A percentile compares a stretch with the other conserved stretches of the same genome.
phyloP scores from a whole-genome alignment of 2,888 invertebrate species.

The Drosophila testacea region DNA sequence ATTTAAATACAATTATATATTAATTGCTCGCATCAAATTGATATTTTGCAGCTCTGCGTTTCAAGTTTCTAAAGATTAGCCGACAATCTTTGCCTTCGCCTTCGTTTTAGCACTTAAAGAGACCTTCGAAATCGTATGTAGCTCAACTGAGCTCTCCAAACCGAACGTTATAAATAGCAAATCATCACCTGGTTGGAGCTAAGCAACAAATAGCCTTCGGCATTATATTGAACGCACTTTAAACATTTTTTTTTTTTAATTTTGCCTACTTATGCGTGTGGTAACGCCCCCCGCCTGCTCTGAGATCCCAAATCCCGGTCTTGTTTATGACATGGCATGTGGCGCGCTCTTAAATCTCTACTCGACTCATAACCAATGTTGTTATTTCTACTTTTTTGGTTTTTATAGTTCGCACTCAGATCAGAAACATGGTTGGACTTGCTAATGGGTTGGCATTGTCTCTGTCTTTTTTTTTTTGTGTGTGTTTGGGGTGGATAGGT shows the following conservation, averaged over 20 bases:
- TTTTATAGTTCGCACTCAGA: constrained; percentile 39
- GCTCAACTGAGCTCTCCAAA: constrained; percentile 11
- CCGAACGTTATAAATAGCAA: constrained; percentile 58
- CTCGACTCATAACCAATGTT: constrained; percentile 22
- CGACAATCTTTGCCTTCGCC: constrained; percentile 2
- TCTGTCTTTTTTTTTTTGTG: background rate
- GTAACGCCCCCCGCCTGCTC: constrained; percentile 18
- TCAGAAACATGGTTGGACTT: constrained; percentile 38
- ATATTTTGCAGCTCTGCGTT: background rate
- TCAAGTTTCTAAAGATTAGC: background rate
- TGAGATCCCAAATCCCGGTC: constrained; percentile 2
- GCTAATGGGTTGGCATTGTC: constrained; percentile 61
- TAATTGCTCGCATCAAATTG: constrained; percentile 4
- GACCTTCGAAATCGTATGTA: constrained; percentile 17
- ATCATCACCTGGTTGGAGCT: constrained; percentile 65
- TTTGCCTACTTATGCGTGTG: constrained; percentile 54
- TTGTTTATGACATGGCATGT: constrained; percentile 45
- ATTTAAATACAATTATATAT: constrained; percentile 7
- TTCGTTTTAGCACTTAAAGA: constrained; percentile 2
- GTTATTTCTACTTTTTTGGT: constrained; percentile 12
- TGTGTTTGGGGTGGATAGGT: constrained; percentile 21
- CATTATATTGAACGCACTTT: constrained; percentile 53
- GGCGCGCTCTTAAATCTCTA: constrained; percentile 30
- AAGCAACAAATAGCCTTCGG: constrained; percentile 56
- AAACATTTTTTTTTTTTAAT: background rate